Evolutionary conservation across 1,140 invertebrate genomes (phyloP).

Genomic region (Sycophaga agraensis): DNA sequence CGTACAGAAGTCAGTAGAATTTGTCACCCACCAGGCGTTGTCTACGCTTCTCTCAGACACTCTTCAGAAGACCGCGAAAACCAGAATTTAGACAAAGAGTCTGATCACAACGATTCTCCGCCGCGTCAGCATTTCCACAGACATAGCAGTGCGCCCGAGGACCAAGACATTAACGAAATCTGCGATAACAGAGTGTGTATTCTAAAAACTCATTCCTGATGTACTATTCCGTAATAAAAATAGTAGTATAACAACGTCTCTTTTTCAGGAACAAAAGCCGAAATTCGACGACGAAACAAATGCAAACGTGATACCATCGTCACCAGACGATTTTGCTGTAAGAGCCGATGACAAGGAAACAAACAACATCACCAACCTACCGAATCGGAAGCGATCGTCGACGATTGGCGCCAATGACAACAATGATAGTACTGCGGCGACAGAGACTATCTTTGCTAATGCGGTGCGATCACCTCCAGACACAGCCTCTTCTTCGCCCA

Average conservation of each 20-base stretch:
- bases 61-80: neutral
- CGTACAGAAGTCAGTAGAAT: constrained; percentile 27
- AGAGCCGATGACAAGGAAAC: neutral
- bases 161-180: neutral
- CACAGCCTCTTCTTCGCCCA: constrained; percentile 42
- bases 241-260: neutral
- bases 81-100: neutral
- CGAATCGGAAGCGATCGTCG: neutral
- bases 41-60: constrained; percentile 39
- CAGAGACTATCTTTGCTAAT: constrained; percentile 47
- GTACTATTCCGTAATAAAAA: neutral
- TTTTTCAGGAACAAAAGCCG: neutral
- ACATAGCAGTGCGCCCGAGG: neutral
- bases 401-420: neutral
- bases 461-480: constrained; percentile 45
- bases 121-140: neutral
- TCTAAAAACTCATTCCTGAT: no score
- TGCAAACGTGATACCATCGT: neutral
- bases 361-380: neutral
- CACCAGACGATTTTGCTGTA: neutral
- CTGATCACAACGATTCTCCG: neutral
- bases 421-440: constrained; percentile 42
- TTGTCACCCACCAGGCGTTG: constrained; percentile 36
- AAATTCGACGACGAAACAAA: neutral
- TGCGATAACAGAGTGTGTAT: constrained; percentile 16